Percentiles rank a stretch among this genome's conserved stretches.
phyloP scores from a whole-genome alignment of 2,113 vertebrate genomes.

The Podiceps cristatus region DNA sequence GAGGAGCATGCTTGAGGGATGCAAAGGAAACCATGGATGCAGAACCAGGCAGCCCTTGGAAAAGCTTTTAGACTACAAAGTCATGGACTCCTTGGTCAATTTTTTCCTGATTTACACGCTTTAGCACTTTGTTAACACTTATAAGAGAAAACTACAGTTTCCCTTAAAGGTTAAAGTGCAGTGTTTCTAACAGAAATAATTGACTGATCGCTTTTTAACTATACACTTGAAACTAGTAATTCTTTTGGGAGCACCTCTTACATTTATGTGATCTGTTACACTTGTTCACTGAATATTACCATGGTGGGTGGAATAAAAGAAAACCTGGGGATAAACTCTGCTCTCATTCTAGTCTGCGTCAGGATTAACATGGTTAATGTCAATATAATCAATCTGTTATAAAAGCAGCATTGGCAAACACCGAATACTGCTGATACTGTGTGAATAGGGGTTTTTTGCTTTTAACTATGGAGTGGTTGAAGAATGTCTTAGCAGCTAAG shows the following conservation, averaged over 20 bases:
- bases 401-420: neutral
- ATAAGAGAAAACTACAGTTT: neutral
- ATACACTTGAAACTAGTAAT: neutral
- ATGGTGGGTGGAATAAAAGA: neutral
- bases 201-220: neutral
- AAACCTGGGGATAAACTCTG: neutral
- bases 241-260: neutral
- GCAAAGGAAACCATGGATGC: neutral
- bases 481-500: neutral
- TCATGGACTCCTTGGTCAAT: neutral
- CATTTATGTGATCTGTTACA: neutral
- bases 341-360: neutral
- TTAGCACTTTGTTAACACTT: neutral
- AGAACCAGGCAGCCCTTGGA: neutral
- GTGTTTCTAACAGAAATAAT: neutral
- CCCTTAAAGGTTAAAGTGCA: neutral
- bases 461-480: neutral
- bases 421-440: neutral
- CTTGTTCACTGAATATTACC: neutral
- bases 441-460: neutral
- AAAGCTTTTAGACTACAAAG: neutral
- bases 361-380: neutral
- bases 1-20: fast-evolving
- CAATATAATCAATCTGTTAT: neutral
- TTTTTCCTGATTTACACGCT: neutral